These are phyloP conservation scores for Physella acuta DNA, from an alignment of 1,140 invertebrate genomes.

Conservation along the genomic window DNA sequence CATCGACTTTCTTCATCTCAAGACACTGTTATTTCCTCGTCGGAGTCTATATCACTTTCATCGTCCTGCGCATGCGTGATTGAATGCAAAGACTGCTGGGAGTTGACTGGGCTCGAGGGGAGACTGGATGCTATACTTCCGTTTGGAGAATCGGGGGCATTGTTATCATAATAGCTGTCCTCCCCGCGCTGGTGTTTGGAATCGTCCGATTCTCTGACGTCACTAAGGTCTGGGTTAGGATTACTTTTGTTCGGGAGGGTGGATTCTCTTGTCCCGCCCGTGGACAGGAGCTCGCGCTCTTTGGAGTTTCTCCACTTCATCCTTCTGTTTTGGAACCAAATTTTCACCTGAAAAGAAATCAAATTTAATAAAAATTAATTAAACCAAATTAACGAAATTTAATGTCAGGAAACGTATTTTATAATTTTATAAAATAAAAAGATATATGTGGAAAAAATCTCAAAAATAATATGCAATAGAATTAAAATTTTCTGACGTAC, in stretches of 20 bases:
- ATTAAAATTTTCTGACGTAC: too few relatives aligned
- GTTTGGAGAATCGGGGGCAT: constrained; percentile 29
- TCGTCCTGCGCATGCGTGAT: constrained; percentile 20
- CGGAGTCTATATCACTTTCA: constrained; percentile 37
- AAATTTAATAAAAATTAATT: too few relatives aligned
- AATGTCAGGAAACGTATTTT: too few relatives aligned
- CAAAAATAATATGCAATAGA: too few relatives aligned
- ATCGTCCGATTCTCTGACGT: constrained; percentile 66
- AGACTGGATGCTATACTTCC: constrained; percentile 33
- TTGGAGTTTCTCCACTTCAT: constrained; percentile 83
- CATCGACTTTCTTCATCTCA: constrained; percentile 12
- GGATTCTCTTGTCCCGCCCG: constrained; percentile 88
- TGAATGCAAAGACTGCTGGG: constrained; percentile 9
- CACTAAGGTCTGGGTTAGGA: constrained; percentile 91
- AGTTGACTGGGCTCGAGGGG: constrained; percentile 28
- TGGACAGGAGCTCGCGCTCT: constrained; percentile 87
- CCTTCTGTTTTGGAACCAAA: constrained; percentile 62
- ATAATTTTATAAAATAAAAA: too few relatives aligned
- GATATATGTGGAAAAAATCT: too few relatives aligned
- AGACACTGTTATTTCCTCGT: constrained; percentile 52
- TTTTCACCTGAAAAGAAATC: constrained; percentile 54
- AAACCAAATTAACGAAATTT: too few relatives aligned
- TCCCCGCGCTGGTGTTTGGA: constrained; percentile 28
- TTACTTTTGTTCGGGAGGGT: constrained; percentile 96
- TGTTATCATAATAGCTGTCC: constrained; percentile 22